These are phyloP conservation scores for Hypercompe scribonia DNA, from an alignment of 2,888 invertebrate genomes.

Conservation along the genomic window DNA sequence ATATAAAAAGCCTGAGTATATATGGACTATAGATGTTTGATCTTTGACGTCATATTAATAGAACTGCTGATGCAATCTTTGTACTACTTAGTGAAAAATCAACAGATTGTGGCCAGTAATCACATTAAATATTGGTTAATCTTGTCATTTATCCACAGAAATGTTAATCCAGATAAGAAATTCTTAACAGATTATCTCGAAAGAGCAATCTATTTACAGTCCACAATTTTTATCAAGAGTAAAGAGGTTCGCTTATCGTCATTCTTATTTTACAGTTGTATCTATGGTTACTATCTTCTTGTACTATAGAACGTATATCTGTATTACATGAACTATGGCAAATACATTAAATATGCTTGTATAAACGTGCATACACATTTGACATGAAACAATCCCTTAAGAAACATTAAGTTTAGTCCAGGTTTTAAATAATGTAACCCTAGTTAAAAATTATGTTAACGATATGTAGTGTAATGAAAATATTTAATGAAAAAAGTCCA, in stretches of 20 bases:
- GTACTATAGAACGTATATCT: too few relatives aligned
- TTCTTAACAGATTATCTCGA: slow-evolving; percentile 10
- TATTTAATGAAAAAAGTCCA: too few relatives aligned
- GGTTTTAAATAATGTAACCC: too few relatives aligned
- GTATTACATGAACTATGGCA: background rate
- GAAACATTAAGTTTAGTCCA: too few relatives aligned
- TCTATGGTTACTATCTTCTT: background rate
- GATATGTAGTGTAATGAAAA: too few relatives aligned
- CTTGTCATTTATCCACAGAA: slow-evolving; percentile 15
- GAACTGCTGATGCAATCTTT: slow-evolving; percentile 10
- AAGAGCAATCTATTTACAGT: slow-evolving; percentile 7
- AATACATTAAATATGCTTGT: background rate
- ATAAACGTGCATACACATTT: too few relatives aligned
- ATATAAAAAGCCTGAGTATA: background rate
- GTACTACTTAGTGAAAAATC: slow-evolving; percentile 9
- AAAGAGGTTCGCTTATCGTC: background rate
- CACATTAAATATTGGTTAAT: slow-evolving; percentile 14
- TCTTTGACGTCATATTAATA: slow-evolving; percentile 1
- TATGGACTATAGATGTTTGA: background rate
- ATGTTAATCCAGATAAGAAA: slow-evolving; percentile 20
- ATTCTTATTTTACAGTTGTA: background rate
- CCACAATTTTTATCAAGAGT: background rate
- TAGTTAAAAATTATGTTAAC: too few relatives aligned
- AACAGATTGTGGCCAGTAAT: slow-evolving; percentile 10
- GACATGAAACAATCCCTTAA: too few relatives aligned